Base-by-base conservation (phyloP, 2,797 vertebrate species). In the Silurus lanzhouensis region DNA sequence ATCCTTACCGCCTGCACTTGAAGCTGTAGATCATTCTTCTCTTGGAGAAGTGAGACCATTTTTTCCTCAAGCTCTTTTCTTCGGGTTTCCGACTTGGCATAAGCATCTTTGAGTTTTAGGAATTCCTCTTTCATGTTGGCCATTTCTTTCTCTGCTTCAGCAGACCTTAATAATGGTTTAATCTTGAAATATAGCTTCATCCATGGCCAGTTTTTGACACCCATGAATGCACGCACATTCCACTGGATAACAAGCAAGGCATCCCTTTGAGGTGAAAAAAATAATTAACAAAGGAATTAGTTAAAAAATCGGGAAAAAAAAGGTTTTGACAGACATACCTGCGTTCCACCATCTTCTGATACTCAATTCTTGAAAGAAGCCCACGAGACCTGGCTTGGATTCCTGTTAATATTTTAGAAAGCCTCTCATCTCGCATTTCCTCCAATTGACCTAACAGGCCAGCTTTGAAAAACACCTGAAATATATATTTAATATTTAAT, bases 401-500 rank as follows among this genome's bases (percentile, higher is more conserved):
- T 2, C 92, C 92, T 6, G 96, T 97, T 85, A 98, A 96, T 87
- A 97, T 97, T 68, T 94, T 94, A 15, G 97, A 94, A 4, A 97
- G 92, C 0, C 96, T 94, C 82, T 97, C 97, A 0, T 98, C 97
- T 82, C 97, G 91, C 97, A 97, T 95, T 87, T 97, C 97, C 82
- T 98, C 97, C 75, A 98, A 93, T 8, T 93, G 90, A 20, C 97
- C 97, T 86, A 97, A 91, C 25, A 98, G 92, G 80, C 97, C 97
- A 0, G 96, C 97, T 86, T 97, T 97, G 89, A 97, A 97, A 92
- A 97, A 97, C 81, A 97, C 96, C 96, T 97, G n/a, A 25, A 66
- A 85, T n/a, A 19, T 20, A 57, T 17, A 15, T 13, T n/a, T 80
- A 81, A 19, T 64, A 57, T 44, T 12, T 48, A 48, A 6, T 52